These are phyloP conservation scores for Villa cingulata DNA, from an alignment of 2,888 invertebrate species.

Conservation along the genomic window DNA sequence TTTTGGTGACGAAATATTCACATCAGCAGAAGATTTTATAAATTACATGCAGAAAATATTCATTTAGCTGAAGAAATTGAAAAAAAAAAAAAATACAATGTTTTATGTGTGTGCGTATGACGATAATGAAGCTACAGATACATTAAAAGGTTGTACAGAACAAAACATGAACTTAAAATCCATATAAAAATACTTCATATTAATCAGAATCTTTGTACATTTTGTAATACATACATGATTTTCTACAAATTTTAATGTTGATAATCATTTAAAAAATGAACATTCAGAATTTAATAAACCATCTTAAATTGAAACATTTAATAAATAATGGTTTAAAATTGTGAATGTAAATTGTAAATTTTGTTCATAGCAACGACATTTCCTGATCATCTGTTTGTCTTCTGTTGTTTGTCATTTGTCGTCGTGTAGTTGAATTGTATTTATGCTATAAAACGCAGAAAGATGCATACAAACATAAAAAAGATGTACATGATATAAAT, in stretches of 20 bases:
- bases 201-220: slow-evolving; percentile 14
- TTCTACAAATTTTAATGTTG: slow-evolving; percentile 7
- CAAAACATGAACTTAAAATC: slow-evolving; percentile 14
- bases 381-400: background rate
- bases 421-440: background rate
- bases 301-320: slow-evolving; percentile 1
- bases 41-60: background rate
- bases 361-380: no score
- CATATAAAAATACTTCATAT: slow-evolving; percentile 14
- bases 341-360: background rate
- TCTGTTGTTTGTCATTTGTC: background rate
- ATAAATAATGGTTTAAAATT: background rate
- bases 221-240: slow-evolving; percentile 18
- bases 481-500: background rate
- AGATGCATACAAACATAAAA: slow-evolving; percentile 6
- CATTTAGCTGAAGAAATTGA: background rate
- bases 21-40: background rate
- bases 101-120: slow-evolving; percentile 15
- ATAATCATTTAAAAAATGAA: slow-evolving; percentile 10
- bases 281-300: slow-evolving; percentile 10
- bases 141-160: slow-evolving; percentile 15
- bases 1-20: background rate
- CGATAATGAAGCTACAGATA: background rate
- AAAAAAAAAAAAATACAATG: slow-evolving; percentile 11
- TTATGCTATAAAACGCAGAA: background rate